Conservation (phyloP, 2,797 vertebrate genomes). For the Dipus sagitta region DNA sequence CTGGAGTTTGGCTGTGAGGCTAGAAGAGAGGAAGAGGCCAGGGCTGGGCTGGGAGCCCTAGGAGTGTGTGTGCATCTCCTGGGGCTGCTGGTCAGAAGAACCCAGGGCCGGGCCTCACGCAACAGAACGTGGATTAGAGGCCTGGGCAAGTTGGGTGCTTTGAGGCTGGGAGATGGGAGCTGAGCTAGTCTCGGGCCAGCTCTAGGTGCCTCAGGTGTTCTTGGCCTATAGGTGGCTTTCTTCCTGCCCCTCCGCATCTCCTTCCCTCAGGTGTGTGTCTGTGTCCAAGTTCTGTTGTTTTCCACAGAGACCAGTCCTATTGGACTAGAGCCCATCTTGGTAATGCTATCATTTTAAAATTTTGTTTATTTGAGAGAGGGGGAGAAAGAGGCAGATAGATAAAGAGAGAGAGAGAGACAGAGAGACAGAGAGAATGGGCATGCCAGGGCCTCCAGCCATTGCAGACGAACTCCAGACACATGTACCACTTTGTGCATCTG, state of each 20-base stretch:
- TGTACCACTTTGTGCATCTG: no score
- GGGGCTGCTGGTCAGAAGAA: background rate
- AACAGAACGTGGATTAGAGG: no score
- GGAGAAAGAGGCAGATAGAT: no score
- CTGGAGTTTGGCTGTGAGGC: background rate
- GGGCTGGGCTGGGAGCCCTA: background rate
- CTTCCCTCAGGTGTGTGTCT: background rate
- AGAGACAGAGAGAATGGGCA: no score
- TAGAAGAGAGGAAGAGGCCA: background rate
- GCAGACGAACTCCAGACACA: no score
- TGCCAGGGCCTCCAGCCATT: no score
- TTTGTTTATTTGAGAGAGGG: no score
- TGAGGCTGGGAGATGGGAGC: background rate
- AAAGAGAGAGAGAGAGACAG: no score
- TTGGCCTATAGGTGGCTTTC: background rate
- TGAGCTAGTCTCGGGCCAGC: background rate
- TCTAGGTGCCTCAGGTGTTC: background rate
- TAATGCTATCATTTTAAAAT: no score
- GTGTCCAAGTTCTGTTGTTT: no score
- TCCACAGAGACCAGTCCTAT: no score
- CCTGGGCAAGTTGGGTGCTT: background rate
- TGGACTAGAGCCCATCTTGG: background rate
- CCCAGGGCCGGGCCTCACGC: no score
- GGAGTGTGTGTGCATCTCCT: background rate
- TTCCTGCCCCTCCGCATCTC: background rate